Base-by-base conservation (phyloP, 1,140 invertebrate species). In the Macrocentrus cingulum region DNA sequence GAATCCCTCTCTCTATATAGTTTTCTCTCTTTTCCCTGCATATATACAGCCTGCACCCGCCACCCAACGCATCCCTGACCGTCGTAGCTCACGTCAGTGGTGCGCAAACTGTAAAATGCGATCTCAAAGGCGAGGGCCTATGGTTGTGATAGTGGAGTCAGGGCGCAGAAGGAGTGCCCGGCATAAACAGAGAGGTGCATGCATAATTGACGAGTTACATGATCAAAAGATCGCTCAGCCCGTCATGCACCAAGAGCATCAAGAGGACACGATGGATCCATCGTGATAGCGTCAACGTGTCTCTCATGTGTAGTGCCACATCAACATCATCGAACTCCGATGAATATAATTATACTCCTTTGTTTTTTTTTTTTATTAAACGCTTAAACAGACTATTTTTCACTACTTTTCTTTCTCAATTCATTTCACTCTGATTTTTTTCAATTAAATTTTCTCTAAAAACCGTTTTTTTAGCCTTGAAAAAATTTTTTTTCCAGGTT, bases 1-100 rank as follows among this genome's bases (percentile, higher is more conserved):
- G 49, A 65, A 59, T 61, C 56, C 55, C 46, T 56, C 44, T 46
- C 34, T 44, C 29, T 29, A n/a, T n/a, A n/a, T n/a, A n/a, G n/a
- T n/a, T n/a, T n/a, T n/a, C 32, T 45, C 55, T 44, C 41, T 50
- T 57, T 37, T 54, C 39, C 51, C 42, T 51, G 50, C 51, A 19
- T 18, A 8, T 34, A 36, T 19, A 23, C 22, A 15, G 22, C 55
- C 56, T 18, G 20, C 29, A 19, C 19, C 44, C 50, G 13, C 37
- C 5, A 22, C 18, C 37, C 41, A 36, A 19, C 37, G 42, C 29
- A 20, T 22, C 56, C 22, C 48, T 25, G 22, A 9, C 22, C 20
- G 45, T 20, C 22, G 45, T 48, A 48, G 22, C 45, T 49, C 46
- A 32, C 39, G 36, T 59, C 56, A 59, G 29, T 52, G 49, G 29